A percentile compares a stretch with the other conserved stretches of the same genome.
Evolutionary conservation across 2,888 invertebrate genomes (phyloP).

Genomic region (Sympetrum striolatum): DNA sequence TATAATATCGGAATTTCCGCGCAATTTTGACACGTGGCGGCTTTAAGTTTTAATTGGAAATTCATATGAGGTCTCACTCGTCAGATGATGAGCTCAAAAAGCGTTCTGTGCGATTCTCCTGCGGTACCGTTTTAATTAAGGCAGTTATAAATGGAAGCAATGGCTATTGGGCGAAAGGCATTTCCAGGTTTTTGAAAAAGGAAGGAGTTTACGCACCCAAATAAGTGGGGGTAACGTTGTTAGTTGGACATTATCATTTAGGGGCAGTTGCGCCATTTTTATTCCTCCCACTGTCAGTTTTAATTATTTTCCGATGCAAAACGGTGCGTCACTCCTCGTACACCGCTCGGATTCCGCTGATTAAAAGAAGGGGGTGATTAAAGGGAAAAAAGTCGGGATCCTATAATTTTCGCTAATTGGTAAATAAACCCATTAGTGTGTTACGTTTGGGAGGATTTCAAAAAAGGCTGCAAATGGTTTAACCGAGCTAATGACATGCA

Average conservation of each 20-base stretch:
- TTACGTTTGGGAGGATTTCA: neutral
- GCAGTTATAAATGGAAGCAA: conserved; percentile 1
- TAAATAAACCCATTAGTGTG: neutral
- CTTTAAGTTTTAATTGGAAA: neutral
- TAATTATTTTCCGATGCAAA: neutral
- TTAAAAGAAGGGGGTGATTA: neutral
- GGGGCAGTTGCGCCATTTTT: neutral
- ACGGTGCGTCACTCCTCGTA: neutral
- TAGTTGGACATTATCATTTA: neutral
- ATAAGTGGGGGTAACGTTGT: neutral
- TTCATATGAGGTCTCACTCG: conserved; percentile 16
- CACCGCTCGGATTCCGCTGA: neutral
- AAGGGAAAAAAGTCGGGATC: neutral
- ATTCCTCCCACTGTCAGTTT: neutral
- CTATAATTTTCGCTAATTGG: neutral
- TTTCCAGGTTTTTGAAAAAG: neutral
- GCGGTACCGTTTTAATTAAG: conserved; percentile 28
- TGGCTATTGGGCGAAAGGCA: neutral
- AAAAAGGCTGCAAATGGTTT: neutral
- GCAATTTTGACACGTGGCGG: neutral
- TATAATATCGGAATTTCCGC: neutral
- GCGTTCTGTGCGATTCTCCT: neutral
- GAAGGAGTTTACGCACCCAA: neutral
- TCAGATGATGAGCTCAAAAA: neutral
- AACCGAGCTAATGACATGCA: no score